Percentiles rank a stretch among this genome's conserved stretches.
phyloP scores from a whole-genome alignment of 2,113 vertebrate genomes.

The Megaceryle maxima region DNA sequence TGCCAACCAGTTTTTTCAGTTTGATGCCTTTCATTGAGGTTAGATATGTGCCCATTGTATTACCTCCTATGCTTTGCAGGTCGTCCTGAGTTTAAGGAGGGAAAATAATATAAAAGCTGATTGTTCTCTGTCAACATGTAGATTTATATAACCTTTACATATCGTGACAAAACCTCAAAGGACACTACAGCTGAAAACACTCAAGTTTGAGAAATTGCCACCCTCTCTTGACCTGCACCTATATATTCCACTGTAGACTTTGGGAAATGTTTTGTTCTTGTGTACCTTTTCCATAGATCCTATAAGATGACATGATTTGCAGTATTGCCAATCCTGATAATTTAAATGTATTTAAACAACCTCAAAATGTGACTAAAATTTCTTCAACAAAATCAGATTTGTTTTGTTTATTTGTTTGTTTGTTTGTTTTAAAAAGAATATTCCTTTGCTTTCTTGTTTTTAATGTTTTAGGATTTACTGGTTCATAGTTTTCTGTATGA shows the following conservation, averaged over 20 bases:
- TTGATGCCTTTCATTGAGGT: background rate
- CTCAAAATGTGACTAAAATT: background rate
- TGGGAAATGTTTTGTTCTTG: background rate
- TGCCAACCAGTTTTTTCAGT: background rate
- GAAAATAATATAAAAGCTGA: background rate
- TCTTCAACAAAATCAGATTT: background rate
- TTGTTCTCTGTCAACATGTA: background rate
- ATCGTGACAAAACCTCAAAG: background rate
- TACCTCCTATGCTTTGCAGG: background rate
- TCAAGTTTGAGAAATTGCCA: fast-evolving
- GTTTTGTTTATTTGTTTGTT: background rate
- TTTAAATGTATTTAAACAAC: background rate
- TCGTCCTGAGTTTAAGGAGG: background rate
- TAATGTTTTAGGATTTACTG: background rate
- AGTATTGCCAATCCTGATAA: background rate
- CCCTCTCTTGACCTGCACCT: background rate
- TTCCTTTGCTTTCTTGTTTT: background rate
- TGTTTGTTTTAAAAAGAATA: background rate
- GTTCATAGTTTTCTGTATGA: background rate
- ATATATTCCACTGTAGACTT: background rate
- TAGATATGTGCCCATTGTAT: fast-evolving
- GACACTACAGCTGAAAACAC: background rate
- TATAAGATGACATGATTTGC: background rate
- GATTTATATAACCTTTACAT: background rate
- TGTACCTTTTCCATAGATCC: background rate